These are phyloP conservation scores for Phodopus roborovskii DNA, from an alignment of 2,113 vertebrate genomes.

Conservation along the genomic window DNA sequence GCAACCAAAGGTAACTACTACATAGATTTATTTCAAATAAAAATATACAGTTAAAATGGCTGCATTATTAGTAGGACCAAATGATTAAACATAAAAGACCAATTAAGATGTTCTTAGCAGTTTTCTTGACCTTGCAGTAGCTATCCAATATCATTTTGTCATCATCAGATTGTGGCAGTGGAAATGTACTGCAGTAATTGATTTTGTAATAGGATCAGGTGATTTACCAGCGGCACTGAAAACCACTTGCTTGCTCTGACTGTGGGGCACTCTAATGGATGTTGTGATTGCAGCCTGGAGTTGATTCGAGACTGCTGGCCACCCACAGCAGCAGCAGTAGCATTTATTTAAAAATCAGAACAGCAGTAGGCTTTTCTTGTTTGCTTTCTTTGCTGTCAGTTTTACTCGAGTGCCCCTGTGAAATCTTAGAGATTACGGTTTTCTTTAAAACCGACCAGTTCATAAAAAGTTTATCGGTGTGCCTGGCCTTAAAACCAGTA, in stretches of 20 bases:
- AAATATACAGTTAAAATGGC: slow-evolving; percentile 80
- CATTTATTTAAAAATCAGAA: slow-evolving; percentile 60
- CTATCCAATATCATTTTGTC: slow-evolving; percentile 90
- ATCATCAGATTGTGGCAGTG: slow-evolving; percentile 89
- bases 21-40: slow-evolving; percentile 84
- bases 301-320: slow-evolving; percentile 86
- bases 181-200: slow-evolving; percentile 94
- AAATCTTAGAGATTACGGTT: slow-evolving; percentile 40
- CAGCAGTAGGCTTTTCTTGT: not conserved
- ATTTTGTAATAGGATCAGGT: slow-evolving; percentile 97
- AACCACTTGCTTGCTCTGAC: slow-evolving; percentile 92
- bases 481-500: slow-evolving; percentile 16
- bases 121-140: slow-evolving; percentile 90
- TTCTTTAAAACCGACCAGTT: slow-evolving; percentile 51
- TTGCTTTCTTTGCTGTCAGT: slow-evolving; percentile 6
- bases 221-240: slow-evolving; percentile 94
- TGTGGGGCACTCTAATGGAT: slow-evolving; percentile 90
- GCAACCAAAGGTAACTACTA: slow-evolving; percentile 95
- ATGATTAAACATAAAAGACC: slow-evolving; percentile 81
- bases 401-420: slow-evolving; percentile 24
- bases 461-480: slow-evolving; percentile 40
- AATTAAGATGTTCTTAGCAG: slow-evolving; percentile 84
- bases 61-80: slow-evolving; percentile 79
- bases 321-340: slow-evolving; percentile 78
- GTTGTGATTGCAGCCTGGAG: slow-evolving; percentile 86